A percentile compares a stretch with the other conserved stretches of the same genome.
These are phyloP conservation scores for Microcebus lehilahytsara DNA, from an alignment of 2,113 vertebrate species.

Conservation along the genomic window DNA sequence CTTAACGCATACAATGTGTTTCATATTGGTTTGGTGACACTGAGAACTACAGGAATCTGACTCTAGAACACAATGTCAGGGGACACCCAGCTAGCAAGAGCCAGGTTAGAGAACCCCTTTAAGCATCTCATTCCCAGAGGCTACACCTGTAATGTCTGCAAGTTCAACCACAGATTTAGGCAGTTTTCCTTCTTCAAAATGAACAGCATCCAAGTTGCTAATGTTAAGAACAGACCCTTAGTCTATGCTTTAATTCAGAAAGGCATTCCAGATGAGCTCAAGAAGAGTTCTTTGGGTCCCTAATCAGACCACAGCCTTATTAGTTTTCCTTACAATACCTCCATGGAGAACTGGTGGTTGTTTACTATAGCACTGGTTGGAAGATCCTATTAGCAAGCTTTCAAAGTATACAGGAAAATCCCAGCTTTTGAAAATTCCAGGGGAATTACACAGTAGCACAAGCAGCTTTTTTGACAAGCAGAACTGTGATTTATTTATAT, in stretches of 20 bases:
- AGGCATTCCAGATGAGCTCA: constrained; percentile 64
- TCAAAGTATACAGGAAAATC: constrained; percentile 69
- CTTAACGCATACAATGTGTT: neutral
- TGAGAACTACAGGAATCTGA: neutral
- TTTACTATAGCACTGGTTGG: constrained; percentile 71
- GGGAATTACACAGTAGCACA: constrained; percentile 74
- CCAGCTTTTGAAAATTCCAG: constrained; percentile 73
- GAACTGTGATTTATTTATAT: constrained; percentile 60
- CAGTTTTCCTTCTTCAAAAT: constrained; percentile 48
- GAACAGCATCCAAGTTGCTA: constrained; percentile 31
- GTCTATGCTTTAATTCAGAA: constrained; percentile 19
- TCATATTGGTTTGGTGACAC: rapidly evolving
- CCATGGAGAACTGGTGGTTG: constrained; percentile 70
- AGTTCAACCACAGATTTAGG: neutral
- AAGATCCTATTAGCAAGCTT: constrained; percentile 76
- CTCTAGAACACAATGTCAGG: neutral
- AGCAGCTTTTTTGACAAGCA: constrained; percentile 70
- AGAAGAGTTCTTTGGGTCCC: constrained; percentile 39
- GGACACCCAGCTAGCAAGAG: neutral
- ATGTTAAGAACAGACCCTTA: constrained; percentile 23
- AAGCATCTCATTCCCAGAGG: neutral
- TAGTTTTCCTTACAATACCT: constrained; percentile 77
- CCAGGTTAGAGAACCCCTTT: neutral
- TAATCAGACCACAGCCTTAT: constrained; percentile 75
- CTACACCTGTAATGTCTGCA: neutral